Conservation (phyloP, 1,140 invertebrate genomes). For the Tribolium castaneum region DNA sequence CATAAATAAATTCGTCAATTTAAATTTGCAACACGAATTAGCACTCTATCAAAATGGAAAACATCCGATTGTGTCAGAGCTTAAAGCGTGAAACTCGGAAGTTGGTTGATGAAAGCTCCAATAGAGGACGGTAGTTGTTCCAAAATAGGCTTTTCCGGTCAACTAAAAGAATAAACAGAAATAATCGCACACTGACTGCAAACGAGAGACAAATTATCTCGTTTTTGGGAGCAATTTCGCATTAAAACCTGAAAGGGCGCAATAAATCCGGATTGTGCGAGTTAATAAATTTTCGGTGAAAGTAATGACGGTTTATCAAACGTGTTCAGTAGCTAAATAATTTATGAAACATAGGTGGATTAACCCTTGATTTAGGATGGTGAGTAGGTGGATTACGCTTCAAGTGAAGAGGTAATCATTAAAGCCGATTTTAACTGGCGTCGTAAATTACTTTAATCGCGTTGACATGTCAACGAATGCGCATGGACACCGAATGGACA, state of each 20-base stretch:
- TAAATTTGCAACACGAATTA: constrained; percentile 52
- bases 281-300: constrained; percentile 31
- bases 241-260: constrained; percentile 10
- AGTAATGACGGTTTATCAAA: constrained; percentile 51
- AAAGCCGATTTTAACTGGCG: constrained; percentile 53
- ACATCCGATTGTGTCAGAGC: constrained; percentile 39
- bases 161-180: constrained; percentile 21
- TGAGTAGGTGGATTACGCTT: constrained; percentile 46
- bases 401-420: constrained; percentile 52
- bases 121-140: constrained; percentile 14
- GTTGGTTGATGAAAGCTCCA: constrained; percentile 13
- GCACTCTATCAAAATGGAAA: constrained; percentile 50
- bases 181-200: background rate
- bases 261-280: constrained; percentile 33
- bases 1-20: constrained; percentile 50
- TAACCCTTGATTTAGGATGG: constrained; percentile 53
- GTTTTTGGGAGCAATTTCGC: constrained; percentile 1
- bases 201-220: constrained; percentile 26
- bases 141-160: constrained; percentile 6
- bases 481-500: constrained; percentile 15
- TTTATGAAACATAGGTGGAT: constrained; percentile 55
- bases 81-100: constrained; percentile 24
- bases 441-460: constrained; percentile 54
- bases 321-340: constrained; percentile 48
- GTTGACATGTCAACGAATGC: constrained; percentile 47